Percentiles rank a stretch among this genome's conserved stretches.
These are phyloP conservation scores for Aurelia aurita DNA, from an alignment of 30 jellyfish, hydroid and myxozoan genomes.

Conservation along the genomic window DNA sequence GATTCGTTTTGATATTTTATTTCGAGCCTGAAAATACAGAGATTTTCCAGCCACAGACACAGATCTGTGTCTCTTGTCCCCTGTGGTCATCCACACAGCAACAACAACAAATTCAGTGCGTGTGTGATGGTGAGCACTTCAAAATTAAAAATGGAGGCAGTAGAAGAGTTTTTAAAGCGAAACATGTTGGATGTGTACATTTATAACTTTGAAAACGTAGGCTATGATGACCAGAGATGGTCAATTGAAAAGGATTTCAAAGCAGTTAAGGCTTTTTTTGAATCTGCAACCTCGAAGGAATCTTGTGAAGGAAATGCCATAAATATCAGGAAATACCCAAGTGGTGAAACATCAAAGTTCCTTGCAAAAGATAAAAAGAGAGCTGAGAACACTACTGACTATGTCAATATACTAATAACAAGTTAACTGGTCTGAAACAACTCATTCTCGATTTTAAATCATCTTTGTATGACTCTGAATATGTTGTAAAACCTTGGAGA, in stretches of 20 bases:
- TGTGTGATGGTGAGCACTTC: too few species aligned
- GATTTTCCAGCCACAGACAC: too few species aligned
- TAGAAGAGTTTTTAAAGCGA: neutral
- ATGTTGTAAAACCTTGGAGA: too few species aligned
- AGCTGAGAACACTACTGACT: neutral
- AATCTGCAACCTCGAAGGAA: too few species aligned
- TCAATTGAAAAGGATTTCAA: too few species aligned
- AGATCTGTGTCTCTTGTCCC: constrained; percentile 3
- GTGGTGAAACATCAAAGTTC: neutral
- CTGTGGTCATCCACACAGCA: constrained; percentile 3
- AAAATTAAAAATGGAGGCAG: constrained; percentile 23
- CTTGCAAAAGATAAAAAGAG: constrained; percentile 7
- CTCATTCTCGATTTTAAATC: too few species aligned
- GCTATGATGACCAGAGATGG: constrained; percentile 35
- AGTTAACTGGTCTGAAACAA: too few species aligned
- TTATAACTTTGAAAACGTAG: constrained; percentile 4
- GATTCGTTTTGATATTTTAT: too few species aligned
- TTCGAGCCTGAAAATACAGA: too few species aligned
- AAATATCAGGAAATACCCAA: constrained; percentile 7
- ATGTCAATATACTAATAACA: neutral
- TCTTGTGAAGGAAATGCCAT: too few species aligned
- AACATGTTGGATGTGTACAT: constrained; percentile 14
- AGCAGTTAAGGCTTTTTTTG: too few species aligned
- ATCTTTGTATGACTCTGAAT: too few species aligned
- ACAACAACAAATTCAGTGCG: constrained; percentile 11